Evolutionary conservation across 2,888 invertebrate genomes (phyloP).

Genomic region (Mamestra brassicae): DNA sequence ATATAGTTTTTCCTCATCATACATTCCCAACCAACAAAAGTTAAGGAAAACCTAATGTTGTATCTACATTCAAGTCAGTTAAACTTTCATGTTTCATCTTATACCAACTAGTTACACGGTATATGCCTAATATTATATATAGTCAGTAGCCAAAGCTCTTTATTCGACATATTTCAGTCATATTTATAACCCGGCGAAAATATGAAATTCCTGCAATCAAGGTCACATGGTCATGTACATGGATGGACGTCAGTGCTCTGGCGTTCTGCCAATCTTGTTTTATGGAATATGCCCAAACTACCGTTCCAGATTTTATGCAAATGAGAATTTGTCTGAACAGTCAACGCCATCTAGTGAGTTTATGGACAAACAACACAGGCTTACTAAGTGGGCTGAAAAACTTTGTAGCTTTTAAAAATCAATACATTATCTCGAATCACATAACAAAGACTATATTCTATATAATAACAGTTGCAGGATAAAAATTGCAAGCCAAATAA

Average conservation of each 20-base stretch:
- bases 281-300: constrained; percentile 46
- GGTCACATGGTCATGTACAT: background rate
- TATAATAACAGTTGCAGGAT: background rate
- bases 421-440: background rate
- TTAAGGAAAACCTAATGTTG: background rate
- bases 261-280: constrained; percentile 34
- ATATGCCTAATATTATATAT: background rate
- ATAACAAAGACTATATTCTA: background rate
- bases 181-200: constrained; percentile 23
- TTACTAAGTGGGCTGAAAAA: background rate
- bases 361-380: background rate
- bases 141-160: background rate
- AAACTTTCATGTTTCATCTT: background rate
- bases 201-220: constrained; percentile 17
- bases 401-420: background rate
- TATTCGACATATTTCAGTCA: constrained; percentile 27
- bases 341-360: constrained; percentile 42
- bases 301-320: constrained; percentile 23
- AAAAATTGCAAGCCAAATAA: background rate
- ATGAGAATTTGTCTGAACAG: background rate
- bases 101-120: background rate
- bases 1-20: background rate
- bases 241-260: constrained; percentile 50
- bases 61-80: background rate
- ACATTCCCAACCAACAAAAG: background rate